Conservation (phyloP, 2,113 vertebrate species). For the Tenebrosternarchus preto region DNA sequence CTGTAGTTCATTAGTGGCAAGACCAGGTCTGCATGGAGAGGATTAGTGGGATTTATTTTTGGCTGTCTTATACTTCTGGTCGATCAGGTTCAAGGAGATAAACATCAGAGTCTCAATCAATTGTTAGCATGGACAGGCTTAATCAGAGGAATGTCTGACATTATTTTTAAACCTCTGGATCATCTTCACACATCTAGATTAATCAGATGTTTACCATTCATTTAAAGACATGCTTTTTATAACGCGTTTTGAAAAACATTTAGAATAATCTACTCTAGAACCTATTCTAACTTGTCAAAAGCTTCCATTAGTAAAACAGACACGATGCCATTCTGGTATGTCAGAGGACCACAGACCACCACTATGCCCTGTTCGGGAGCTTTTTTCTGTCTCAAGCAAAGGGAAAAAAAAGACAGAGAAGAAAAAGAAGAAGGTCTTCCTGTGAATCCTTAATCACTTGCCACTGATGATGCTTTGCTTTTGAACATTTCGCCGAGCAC, state of each 20-base stretch:
- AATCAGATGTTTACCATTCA: too few relatives aligned
- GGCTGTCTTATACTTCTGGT: slow-evolving; percentile 12
- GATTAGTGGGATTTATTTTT: slow-evolving; percentile 38
- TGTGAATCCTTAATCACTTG: slow-evolving; percentile 39
- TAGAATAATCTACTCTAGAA: not conserved
- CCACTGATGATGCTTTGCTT: not conserved
- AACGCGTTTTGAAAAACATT: not conserved
- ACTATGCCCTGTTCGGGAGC: slow-evolving; percentile 17
- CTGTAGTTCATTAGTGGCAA: slow-evolving; percentile 44
- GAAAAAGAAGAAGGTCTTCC: not conserved
- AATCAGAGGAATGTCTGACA: not conserved
- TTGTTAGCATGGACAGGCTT: not conserved
- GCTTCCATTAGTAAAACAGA: not conserved
- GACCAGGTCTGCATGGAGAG: slow-evolving; percentile 35
- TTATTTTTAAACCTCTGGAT: too few relatives aligned
- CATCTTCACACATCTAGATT: too few relatives aligned
- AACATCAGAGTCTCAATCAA: not conserved
- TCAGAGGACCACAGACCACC: slow-evolving; percentile 24
- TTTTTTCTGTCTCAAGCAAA: slow-evolving; percentile 11
- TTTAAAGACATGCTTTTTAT: too few relatives aligned
- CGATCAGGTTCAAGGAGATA: slow-evolving; percentile 35
- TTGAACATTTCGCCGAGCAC: slow-evolving; percentile 18
- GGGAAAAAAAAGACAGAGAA: not conserved
- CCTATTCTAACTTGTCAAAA: not conserved
- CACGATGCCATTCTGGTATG: not conserved